A percentile compares a stretch with the other conserved stretches of the same genome.
phyloP scores from a whole-genome alignment of 2,888 invertebrate species.

The Diplolepis rosae region DNA sequence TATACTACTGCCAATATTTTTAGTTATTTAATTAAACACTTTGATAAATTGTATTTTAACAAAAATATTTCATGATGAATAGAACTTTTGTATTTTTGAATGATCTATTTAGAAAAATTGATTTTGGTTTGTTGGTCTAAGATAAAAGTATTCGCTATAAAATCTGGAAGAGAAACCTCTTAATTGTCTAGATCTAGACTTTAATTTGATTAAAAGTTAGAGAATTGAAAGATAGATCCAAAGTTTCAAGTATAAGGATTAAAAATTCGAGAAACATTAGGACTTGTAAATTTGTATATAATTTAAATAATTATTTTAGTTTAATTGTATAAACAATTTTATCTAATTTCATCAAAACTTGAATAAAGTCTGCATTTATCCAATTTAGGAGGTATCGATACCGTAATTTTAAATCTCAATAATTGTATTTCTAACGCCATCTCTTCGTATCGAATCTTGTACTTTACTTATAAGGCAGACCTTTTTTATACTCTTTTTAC shows the following conservation, averaged over 20 bases:
- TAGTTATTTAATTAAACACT: too few relatives aligned
- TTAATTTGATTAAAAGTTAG: background rate
- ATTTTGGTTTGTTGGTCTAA: background rate
- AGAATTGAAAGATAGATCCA: background rate
- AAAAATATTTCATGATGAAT: too few relatives aligned
- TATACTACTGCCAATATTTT: too few relatives aligned
- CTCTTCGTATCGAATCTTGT: background rate
- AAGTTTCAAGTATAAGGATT: background rate
- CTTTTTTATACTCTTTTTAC: conserved; percentile 1
- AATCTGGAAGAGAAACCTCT: background rate
- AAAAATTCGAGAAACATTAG: background rate
- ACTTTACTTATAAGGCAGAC: background rate
- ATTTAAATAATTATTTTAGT: background rate
- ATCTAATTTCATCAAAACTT: background rate
- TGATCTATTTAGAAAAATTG: too few relatives aligned
- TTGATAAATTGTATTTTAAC: too few relatives aligned
- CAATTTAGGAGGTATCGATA: conserved; percentile 1
- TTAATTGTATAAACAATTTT: conserved; percentile 7
- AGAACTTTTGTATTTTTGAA: too few relatives aligned
- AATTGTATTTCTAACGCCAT: background rate
- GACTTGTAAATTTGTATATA: background rate
- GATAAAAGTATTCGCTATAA: background rate
- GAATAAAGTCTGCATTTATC: background rate
- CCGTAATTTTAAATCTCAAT: conserved; percentile 2
- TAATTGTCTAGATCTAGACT: conserved; percentile 10